phyloP scores from a whole-genome alignment of 2,113 vertebrate genomes.

The Stictonetta naevosa region DNA sequence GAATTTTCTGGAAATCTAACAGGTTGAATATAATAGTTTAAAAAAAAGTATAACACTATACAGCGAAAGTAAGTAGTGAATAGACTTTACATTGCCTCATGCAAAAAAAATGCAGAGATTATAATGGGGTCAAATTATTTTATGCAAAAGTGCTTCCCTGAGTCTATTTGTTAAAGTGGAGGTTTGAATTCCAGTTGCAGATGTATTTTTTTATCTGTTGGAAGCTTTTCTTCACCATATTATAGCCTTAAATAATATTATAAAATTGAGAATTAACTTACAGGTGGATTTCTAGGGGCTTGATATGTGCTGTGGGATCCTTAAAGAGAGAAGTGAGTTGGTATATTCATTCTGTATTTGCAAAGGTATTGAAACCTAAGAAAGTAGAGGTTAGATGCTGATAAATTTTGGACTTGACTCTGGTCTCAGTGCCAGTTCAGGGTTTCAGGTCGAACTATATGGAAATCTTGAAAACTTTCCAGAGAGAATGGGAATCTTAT shows the following conservation, averaged over 20 bases:
- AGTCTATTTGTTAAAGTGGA: not conserved
- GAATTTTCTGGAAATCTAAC: not conserved
- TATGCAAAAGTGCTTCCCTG: not conserved
- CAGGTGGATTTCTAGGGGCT: not conserved
- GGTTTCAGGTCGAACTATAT: not conserved
- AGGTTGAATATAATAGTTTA: not conserved
- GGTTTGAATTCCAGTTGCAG: not conserved
- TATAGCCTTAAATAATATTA: not conserved
- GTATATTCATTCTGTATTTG: not conserved
- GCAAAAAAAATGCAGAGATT: not conserved
- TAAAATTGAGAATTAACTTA: not conserved
- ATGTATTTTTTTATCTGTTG: not conserved
- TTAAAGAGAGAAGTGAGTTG: not conserved
- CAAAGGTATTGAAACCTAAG: not conserved
- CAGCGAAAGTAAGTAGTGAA: conserved; percentile 2
- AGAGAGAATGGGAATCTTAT: not conserved
- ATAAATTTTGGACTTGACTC: not conserved
- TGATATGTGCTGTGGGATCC: not conserved
- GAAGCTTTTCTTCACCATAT: not conserved
- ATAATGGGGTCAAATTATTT: not conserved
- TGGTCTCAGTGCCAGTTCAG: not conserved
- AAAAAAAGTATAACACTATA: not conserved
- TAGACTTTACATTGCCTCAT: not conserved
- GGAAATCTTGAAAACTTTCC: not conserved
- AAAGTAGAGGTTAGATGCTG: not conserved